Conservation (phyloP, 2,888 invertebrate species). For the Troilus luridus region DNA sequence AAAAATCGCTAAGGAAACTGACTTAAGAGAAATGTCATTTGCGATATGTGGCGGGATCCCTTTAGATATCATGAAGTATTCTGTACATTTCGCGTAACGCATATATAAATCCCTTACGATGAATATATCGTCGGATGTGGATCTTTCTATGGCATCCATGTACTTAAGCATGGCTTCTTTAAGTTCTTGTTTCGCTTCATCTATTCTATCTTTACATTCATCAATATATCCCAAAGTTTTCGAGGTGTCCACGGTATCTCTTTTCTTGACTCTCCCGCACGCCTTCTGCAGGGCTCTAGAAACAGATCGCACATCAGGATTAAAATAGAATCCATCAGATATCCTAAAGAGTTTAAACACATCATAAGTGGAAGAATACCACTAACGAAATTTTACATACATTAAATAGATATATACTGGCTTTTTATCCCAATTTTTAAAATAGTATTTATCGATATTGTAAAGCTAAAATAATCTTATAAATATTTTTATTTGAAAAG, state of each 20-base stretch:
- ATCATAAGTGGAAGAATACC: no score
- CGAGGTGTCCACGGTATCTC: not conserved
- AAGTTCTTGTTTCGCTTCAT: not conserved
- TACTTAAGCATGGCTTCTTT: slow-evolving; percentile 41
- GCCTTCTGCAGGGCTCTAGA: not conserved
- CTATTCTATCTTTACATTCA: not conserved
- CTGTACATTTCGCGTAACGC: no score
- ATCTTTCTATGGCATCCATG: slow-evolving; percentile 46
- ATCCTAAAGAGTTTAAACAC: not conserved
- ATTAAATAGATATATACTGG: no score
- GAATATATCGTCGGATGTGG: slow-evolving; percentile 38
- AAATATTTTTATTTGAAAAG: no score
- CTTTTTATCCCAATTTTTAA: no score
- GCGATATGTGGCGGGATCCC: no score
- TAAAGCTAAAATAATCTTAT: no score
- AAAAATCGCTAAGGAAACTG: no score
- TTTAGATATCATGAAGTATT: no score
- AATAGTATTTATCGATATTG: no score
- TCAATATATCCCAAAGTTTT: not conserved
- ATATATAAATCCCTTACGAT: slow-evolving; percentile 4
- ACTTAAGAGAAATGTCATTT: no score
- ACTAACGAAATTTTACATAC: not conserved
- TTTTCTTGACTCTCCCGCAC: not conserved
- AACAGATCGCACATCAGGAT: not conserved
- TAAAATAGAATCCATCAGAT: not conserved